Percentiles rank a stretch among this genome's conserved stretches.
Conservation (phyloP, 2,888 invertebrate genomes). For the Tenthredo scrophulariae region DNA sequence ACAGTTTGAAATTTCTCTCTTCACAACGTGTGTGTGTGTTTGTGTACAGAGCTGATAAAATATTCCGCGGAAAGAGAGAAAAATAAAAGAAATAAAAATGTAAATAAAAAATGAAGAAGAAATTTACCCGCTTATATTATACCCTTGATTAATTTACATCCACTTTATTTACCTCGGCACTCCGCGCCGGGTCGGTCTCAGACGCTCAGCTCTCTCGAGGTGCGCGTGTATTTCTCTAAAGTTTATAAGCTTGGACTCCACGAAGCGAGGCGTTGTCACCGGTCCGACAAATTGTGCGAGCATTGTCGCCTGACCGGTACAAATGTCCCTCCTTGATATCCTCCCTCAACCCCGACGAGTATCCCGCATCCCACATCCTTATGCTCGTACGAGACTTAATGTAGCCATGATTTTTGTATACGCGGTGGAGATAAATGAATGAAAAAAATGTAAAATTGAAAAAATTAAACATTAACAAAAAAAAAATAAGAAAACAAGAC, state of each 20-base stretch:
- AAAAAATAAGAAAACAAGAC: not conserved
- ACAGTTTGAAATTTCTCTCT: not conserved
- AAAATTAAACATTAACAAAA: too few species aligned
- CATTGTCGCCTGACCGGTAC: slow-evolving; percentile 68
- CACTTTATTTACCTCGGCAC: not conserved
- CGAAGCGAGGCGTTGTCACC: slow-evolving; percentile 56
- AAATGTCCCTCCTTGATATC: slow-evolving; percentile 57
- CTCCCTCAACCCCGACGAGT: slow-evolving; percentile 13
- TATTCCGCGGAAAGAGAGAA: not conserved
- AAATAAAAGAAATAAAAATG: not conserved
- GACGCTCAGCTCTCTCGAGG: not conserved
- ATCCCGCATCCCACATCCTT: not conserved
- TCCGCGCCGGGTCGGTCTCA: not conserved
- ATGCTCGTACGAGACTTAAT: slow-evolving; percentile 18
- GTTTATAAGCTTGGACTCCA: slow-evolving; percentile 41
- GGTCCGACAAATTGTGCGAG: slow-evolving; percentile 67
- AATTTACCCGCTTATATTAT: slow-evolving; percentile 1
- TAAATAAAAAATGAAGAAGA: not conserved
- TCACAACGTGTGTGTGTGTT: too few species aligned
- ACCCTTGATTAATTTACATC: slow-evolving; percentile 13
- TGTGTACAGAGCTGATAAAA: not conserved
- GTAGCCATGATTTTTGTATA: not conserved
- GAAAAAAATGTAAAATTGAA: too few species aligned
- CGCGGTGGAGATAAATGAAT: too few species aligned
- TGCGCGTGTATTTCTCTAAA: slow-evolving; percentile 36